A percentile compares a stretch with the other conserved stretches of the same genome.
Evolutionary conservation across 2,113 vertebrate species (phyloP).

Genomic region (Bettongia penicillata): DNA sequence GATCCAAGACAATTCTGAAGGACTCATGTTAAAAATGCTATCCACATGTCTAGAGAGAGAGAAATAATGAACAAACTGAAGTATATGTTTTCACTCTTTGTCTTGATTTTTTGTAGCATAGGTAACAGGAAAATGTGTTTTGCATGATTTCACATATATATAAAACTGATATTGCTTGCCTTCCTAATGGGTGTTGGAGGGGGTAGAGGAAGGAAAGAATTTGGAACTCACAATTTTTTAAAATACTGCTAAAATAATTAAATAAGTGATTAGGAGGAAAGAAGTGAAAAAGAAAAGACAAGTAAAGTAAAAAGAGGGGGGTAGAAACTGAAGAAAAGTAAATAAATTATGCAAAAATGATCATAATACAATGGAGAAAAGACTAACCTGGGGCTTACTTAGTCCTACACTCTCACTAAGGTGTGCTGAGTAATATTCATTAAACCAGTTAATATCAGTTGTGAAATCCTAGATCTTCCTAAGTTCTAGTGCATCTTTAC

Average conservation of each 20-base stretch:
- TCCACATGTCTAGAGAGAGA: no score
- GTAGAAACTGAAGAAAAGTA: background rate
- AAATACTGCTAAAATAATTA: background rate
- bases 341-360: background rate
- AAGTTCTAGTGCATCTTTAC: background rate
- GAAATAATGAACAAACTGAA: no score
- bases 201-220: background rate
- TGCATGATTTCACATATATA: no score
- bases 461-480: no score
- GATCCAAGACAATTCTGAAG: no score
- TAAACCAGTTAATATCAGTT: background rate
- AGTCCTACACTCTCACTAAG: background rate
- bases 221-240: background rate
- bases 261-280: background rate
- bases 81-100: no score
- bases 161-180: background rate
- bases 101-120: no score
- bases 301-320: background rate
- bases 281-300: background rate
- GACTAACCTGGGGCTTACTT: background rate
- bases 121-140: no score
- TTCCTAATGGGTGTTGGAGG: background rate
- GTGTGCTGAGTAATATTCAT: background rate
- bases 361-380: background rate
- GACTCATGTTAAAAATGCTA: no score